Conservation (phyloP, 2,113 vertebrate species). For the Myrmophylax atrothorax region DNA sequence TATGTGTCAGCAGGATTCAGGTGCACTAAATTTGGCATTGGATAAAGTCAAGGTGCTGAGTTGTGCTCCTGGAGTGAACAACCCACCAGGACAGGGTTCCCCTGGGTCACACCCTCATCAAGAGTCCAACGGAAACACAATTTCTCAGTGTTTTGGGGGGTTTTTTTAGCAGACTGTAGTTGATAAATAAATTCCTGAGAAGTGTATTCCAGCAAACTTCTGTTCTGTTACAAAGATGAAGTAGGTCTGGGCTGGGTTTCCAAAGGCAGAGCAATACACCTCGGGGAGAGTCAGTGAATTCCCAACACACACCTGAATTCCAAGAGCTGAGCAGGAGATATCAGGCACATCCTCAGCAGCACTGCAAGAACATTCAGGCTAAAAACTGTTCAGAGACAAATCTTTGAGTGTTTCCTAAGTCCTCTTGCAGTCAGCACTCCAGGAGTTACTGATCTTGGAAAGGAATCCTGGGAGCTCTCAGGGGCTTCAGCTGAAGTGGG, state of each 20-base stretch:
- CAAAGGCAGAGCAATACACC: neutral
- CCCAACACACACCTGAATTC: neutral
- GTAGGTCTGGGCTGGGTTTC: neutral
- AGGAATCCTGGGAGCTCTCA: neutral
- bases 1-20: neutral
- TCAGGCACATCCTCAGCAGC: neutral
- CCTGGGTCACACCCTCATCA: neutral
- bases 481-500: neutral
- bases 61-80: neutral
- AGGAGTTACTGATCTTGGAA: neutral
- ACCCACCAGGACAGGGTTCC: accelerated
- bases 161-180: neutral
- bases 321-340: neutral
- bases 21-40: neutral
- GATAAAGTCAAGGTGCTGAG: neutral
- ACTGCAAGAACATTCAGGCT: neutral
- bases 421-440: neutral
- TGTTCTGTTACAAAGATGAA: neutral
- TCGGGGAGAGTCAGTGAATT: neutral
- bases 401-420: neutral
- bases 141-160: neutral
- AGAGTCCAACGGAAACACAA: neutral
- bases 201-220: neutral
- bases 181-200: neutral
- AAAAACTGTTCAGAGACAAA: neutral